A percentile compares a stretch with the other conserved stretches of the same genome.
Conservation (phyloP, 2,888 invertebrate genomes). For the Chironomus tentans region DNA sequence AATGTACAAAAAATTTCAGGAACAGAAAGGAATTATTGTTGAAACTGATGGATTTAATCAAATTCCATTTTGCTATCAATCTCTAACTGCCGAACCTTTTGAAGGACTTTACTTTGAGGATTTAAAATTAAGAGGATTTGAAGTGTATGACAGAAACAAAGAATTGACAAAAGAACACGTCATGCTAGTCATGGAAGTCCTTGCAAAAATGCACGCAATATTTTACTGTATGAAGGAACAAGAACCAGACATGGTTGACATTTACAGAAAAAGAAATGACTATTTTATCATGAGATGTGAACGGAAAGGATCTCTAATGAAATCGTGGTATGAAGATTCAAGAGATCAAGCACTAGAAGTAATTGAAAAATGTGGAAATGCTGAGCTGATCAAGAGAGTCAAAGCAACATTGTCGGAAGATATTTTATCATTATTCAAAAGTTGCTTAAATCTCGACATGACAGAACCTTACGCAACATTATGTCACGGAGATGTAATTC, state of each 20-base stretch:
- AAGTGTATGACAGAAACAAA: constrained; percentile 42
- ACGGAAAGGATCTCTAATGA: constrained; percentile 30
- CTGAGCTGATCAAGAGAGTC: constrained; percentile 29
- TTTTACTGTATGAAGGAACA: constrained; percentile 41
- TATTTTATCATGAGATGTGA: constrained; percentile 33
- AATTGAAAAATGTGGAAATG: constrained; percentile 29
- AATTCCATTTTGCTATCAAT: constrained; percentile 32
- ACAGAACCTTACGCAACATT: constrained; percentile 38
- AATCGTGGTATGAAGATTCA: constrained; percentile 34
- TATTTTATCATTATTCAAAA: neutral
- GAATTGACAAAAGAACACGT: constrained; percentile 39
- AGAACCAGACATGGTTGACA: constrained; percentile 31
- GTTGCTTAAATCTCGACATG: constrained; percentile 30
- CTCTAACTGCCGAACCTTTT: constrained; percentile 35
- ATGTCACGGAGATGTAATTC: constrained; percentile 35
- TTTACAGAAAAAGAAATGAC: constrained; percentile 32
- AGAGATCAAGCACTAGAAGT: constrained; percentile 8
- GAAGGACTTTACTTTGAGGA: constrained; percentile 46
- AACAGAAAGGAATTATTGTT: constrained; percentile 31
- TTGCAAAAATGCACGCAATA: constrained; percentile 45
- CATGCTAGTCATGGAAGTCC: constrained; percentile 38
- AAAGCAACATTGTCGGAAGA: constrained; percentile 30
- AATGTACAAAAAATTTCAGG: constrained; percentile 33
- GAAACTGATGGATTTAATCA: constrained; percentile 32
- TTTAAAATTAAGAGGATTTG: constrained; percentile 38